Evolutionary conservation across 2,113 vertebrate genomes (phyloP).

Genomic region (Cygnus atratus): DNA sequence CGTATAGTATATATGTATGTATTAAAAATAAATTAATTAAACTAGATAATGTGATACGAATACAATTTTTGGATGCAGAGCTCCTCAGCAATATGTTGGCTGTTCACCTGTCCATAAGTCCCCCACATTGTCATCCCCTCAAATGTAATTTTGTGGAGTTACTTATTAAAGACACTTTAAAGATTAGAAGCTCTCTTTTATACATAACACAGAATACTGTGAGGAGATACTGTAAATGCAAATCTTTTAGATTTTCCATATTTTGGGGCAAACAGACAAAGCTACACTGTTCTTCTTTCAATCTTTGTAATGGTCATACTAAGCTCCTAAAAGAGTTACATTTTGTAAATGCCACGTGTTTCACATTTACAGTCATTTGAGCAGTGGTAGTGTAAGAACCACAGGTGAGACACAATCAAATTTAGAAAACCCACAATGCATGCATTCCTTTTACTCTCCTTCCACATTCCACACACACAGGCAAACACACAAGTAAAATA

Average conservation of each 20-base stretch:
- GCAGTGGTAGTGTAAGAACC: not conserved
- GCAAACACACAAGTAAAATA: not conserved
- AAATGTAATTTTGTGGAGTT: not conserved
- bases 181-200: not conserved
- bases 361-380: not conserved
- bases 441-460: not conserved
- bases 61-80: accelerated
- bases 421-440: not conserved
- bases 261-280: not conserved
- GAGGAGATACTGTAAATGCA: not conserved
- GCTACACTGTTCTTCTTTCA: not conserved
- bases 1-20: no score
- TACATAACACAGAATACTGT: not conserved
- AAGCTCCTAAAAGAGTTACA: no score
- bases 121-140: not conserved
- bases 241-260: not conserved
- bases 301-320: no score
- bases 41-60: not conserved
- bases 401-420: not conserved
- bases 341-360: not conserved
- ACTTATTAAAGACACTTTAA: not conserved
- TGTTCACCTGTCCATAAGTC: not conserved
- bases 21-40: not conserved
- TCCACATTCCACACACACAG: not conserved
- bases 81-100: not conserved